Evolutionary conservation across 2,797 vertebrate species (phyloP).

Genomic region (Alfaro cultratus): DNA sequence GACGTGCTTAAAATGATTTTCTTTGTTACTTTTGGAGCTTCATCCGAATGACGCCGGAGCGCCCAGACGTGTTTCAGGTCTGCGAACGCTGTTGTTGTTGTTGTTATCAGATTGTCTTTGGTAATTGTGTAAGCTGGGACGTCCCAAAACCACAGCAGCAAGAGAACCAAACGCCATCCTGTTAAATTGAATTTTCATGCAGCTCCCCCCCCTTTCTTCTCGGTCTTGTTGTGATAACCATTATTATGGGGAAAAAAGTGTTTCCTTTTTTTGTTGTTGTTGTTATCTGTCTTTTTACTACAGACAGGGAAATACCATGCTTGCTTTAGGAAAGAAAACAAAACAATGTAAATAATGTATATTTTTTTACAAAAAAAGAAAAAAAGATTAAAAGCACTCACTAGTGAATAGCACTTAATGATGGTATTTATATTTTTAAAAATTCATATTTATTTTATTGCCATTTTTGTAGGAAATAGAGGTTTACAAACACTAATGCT

Average conservation of each 20-base stretch:
- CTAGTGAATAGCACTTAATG: conserved; percentile 89
- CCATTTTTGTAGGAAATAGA: conserved; percentile 87
- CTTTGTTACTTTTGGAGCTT: conserved; percentile 35
- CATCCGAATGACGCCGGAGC: conserved; percentile 30
- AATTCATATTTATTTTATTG: conserved; percentile 88
- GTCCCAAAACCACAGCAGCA: conserved; percentile 75
- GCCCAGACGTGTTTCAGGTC: conserved; percentile 30
- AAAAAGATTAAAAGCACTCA: conserved; percentile 84
- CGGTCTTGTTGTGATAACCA: conserved; percentile 67
- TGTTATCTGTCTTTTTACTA: conserved; percentile 77
- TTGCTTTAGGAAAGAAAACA: conserved; percentile 75
- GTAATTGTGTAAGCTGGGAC: conserved; percentile 42
- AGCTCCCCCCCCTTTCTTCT: conserved; percentile 29
- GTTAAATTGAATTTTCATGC: conserved; percentile 64
- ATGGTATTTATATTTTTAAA: conserved; percentile 89
- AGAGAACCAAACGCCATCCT: conserved; percentile 75
- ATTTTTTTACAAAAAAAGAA: conserved; percentile 86
- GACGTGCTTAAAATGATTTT: conserved; percentile 48
- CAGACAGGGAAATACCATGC: conserved; percentile 78
- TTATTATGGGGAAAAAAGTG: conserved; percentile 48
- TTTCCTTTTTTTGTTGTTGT: conserved; percentile 60
- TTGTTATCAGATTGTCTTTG: conserved; percentile 32
- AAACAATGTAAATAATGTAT: conserved; percentile 87
- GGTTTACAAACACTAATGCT: conserved; percentile 88
- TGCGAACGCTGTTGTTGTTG: conserved; percentile 46